Evolutionary conservation across 2,113 vertebrate genomes (phyloP).

Genomic region (Dasyurus viverrinus): DNA sequence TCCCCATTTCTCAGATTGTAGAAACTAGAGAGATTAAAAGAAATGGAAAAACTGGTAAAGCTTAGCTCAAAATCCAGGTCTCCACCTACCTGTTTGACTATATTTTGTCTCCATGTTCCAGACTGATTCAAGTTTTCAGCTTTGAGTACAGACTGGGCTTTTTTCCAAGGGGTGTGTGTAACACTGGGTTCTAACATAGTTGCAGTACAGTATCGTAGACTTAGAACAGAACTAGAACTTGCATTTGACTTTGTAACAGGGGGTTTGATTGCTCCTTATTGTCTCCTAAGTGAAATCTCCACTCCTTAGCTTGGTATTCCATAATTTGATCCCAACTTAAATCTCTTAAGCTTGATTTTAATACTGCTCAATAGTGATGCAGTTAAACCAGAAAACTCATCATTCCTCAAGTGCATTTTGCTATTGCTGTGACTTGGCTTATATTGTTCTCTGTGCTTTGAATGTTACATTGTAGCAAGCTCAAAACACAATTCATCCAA

Average conservation of each 20-base stretch:
- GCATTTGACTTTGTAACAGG: background rate
- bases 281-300: background rate
- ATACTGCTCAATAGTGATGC: background rate
- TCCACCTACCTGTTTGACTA: background rate
- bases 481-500: background rate
- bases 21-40: background rate
- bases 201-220: background rate
- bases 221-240: background rate
- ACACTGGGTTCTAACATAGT: background rate
- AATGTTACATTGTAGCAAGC: background rate
- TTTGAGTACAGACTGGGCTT: background rate
- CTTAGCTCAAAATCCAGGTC: background rate
- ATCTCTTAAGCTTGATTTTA: background rate
- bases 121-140: background rate
- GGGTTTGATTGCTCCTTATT: background rate
- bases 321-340: background rate
- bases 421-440: background rate
- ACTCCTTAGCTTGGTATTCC: background rate
- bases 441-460: background rate
- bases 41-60: background rate
- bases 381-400: background rate
- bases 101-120: background rate
- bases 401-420: background rate
- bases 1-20: conserved; percentile 7
- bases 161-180: background rate